Evolutionary conservation across 1,140 invertebrate genomes (phyloP), one percentile per base, ranked within the genome.

Genomic region (Drosophila cardini): DNA sequence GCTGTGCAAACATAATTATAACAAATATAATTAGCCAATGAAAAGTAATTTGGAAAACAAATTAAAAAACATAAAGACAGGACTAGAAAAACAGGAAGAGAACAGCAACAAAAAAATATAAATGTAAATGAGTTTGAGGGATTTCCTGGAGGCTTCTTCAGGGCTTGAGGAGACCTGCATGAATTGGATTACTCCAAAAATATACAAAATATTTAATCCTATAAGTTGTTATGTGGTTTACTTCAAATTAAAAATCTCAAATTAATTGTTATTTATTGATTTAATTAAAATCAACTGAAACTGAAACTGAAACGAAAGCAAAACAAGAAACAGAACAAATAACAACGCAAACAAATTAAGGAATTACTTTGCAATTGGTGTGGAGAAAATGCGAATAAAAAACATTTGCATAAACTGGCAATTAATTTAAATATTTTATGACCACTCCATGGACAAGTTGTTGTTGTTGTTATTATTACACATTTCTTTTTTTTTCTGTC

Each of bases 391-490:
- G 52, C 63, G 56, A 32, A 64, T 53, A 32, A 53, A 48, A 87
- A 87, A 87, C 80, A 87, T 86, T 83, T 83, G 79, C 83, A 77
- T 79, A 72, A 79, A 76, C 76, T 87, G 72, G 46, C 71, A 86
- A 85, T 79, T 74, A 82, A 82, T 76, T 87, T 82, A 60, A 76
- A 82, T 76, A 77, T 78, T 86, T 86, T 74, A 84, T 69, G 78
- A 63, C 50, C 60, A 46, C 65, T 70, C 45, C 50, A 60, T 57
- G 16, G 8, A 18, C 30, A 56, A 30, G 26, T 50, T 48, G 2
- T 18, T 10, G 0, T 63, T 55, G 45, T 50, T 52, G 50, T 26
- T 76, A n/a, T 56, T 18, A n/a, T 32, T 55, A 36, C 58, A 60
- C 15, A 7, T 58, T 58, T 34, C 2, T 26, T 26, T 26, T 26